Percentiles rank a stretch among this genome's conserved stretches.
phyloP scores from a whole-genome alignment of 2,797 vertebrate species.

The Amazona ochrocephala region DNA sequence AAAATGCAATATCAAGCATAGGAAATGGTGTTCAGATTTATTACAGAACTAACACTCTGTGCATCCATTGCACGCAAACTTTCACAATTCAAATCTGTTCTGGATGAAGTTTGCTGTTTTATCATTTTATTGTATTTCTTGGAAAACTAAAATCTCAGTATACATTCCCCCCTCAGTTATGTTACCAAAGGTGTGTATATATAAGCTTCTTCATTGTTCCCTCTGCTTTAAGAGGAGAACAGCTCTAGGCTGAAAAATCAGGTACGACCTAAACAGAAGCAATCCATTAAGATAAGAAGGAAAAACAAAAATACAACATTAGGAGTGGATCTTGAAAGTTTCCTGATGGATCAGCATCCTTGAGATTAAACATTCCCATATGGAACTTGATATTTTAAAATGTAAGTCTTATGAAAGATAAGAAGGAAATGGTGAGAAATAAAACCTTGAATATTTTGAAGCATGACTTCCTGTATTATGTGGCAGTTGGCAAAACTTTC shows the following conservation, averaged over 20 bases:
- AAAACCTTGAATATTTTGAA: slow-evolving; percentile 81
- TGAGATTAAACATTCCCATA: slow-evolving; percentile 76
- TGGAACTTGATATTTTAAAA: slow-evolving; percentile 77
- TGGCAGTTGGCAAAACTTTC: slow-evolving; percentile 70
- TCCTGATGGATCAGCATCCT: slow-evolving; percentile 61
- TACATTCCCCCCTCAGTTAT: accelerated
- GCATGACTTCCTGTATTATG: slow-evolving; percentile 72
- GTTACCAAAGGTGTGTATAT: not conserved
- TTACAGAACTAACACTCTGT: not conserved
- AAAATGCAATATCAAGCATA: slow-evolving; percentile 9
- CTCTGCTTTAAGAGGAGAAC: not conserved
- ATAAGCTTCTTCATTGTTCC: not conserved
- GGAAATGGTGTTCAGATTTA: not conserved
- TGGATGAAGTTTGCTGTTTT: not conserved
- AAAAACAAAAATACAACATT: not conserved
- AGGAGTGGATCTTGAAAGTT: slow-evolving; percentile 61
- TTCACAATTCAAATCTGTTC: not conserved
- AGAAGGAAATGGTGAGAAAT: slow-evolving; percentile 78
- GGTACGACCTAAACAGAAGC: slow-evolving; percentile 29
- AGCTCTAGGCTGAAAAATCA: not conserved
- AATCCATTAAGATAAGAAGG: not conserved
- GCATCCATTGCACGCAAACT: not conserved
- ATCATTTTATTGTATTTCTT: not conserved
- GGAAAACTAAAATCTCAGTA: not conserved
- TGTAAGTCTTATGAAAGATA: slow-evolving; percentile 74